Base-by-base conservation (phyloP, 2,888 invertebrate genomes). In the Ariolimax columbianus region DNA sequence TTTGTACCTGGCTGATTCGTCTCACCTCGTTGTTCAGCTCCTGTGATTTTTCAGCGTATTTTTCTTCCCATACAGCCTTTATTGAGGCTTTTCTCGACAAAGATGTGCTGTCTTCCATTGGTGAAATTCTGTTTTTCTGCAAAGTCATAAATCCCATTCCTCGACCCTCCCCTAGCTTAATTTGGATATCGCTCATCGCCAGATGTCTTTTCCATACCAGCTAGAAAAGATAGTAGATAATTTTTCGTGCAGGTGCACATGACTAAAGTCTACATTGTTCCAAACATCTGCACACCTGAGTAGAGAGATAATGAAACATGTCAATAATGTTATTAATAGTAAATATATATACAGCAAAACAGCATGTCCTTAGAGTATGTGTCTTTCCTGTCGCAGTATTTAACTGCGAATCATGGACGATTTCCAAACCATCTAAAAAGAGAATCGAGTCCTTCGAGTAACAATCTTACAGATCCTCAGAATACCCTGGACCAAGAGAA, bases 41-140 rank as follows among this genome's bases (percentile, higher is more conserved):
- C 26, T 72, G 68, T 7, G 77, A 30, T 38, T 78, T 83, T 17
- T 55, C 23, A 33, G 78, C 78, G 30, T 72, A 78, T 38, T 55
- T 78, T 51, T 83, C 77, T 51, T 83, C 83, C 83, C 83, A 83
- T 1, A 66, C 83, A 36, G 23, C 33, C 33, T 77, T 83, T n/a
- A 78, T 66, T 11, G 83, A 83, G 4, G 30, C 51, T 75, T 75
- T 83, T 2, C 78, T 55, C 30, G 40, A 19, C 23, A 40, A 0
- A 33, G 70, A 30, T 47, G 68, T 47, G 33, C 40, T n/a, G 51
- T 51, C 59, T 51, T 77, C 51, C 78, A 83, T 83, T 78, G 68
- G 51, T 83, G 83, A 70, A 59, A 51, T 30, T 70, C 38, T 83
- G 40, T 47, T 78, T 55, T 23, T 47, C 19, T 78, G 51, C 23